Conservation (phyloP, 2,113 vertebrate genomes). For the Haplochromis vanheusdeni region DNA sequence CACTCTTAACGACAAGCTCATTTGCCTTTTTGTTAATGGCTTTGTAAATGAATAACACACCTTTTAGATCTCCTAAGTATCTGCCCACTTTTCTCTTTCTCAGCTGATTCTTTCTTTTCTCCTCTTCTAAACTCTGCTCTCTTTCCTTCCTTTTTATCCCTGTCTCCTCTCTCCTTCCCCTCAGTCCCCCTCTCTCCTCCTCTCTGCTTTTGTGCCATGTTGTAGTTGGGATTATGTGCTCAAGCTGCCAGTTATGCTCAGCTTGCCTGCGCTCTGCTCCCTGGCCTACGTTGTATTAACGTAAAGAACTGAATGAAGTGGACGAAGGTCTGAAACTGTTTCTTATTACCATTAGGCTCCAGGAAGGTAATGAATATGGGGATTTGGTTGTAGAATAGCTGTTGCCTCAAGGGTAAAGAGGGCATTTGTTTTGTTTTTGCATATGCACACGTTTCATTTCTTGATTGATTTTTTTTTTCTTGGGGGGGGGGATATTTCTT, state of each 20-base stretch:
- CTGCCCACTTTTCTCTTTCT: not conserved
- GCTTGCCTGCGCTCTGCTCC: not conserved
- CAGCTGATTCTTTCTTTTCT: not conserved
- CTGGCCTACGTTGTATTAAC: slow-evolving; percentile 14
- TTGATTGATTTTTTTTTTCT: not conserved
- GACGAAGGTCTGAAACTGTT: slow-evolving; percentile 5
- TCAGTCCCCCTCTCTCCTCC: not conserved
- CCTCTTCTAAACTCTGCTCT: not conserved
- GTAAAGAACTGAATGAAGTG: slow-evolving; percentile 4
- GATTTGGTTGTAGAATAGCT: slow-evolving; percentile 11
- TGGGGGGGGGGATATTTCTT: not conserved
- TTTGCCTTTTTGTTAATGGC: not conserved
- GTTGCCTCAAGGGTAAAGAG: not conserved
- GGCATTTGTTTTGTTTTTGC: not conserved
- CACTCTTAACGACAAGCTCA: not conserved
- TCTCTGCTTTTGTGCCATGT: slow-evolving; percentile 22
- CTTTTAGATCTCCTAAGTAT: not conserved
- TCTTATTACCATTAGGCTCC: not conserved
- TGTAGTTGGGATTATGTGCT: slow-evolving; percentile 50
- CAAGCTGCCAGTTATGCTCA: slow-evolving; percentile 35
- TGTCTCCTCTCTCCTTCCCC: not conserved
- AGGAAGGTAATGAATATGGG: not conserved
- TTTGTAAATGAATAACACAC: not conserved
- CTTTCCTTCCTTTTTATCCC: not conserved
- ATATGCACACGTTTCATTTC: not conserved